Evolutionary conservation across 2,113 vertebrate species (phyloP), one percentile per base, ranked within the genome.

Genomic region (Erythrocebus patas): DNA sequence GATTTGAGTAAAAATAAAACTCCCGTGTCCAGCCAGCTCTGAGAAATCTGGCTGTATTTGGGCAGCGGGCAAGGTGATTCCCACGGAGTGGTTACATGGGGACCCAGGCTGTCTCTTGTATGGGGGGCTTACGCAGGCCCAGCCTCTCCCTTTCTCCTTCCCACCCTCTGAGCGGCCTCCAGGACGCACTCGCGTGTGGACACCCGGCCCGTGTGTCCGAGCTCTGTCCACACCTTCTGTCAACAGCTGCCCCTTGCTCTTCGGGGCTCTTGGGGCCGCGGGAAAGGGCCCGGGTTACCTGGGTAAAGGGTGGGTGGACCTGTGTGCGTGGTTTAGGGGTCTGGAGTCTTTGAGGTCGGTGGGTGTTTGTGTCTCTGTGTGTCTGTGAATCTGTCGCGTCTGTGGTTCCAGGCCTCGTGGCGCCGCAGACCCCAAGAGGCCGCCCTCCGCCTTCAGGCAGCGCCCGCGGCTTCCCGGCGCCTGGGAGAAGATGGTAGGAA

Each of bases 141-240:
- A 0, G 3, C 1, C 32, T 50, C 4, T 11, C 38, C 35, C 32
- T 2, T 18, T 38, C 22, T 20, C 25, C 48, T 40, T 61, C 40
- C n/a, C 14, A 55, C 32, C 14, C 38, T 23, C 22, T 3, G 7
- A 35, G 76, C 38, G 75, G 12, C 38, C 32, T 78, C 30, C 5
- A 13, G 79, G 80, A 73, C 20, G 11, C 48, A 48, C 48, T 25
- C 3, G 3, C 12, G 2, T 13, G 13, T n/a, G 80, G 50, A 55
- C 70, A 30, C 7, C 17, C 0, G 2, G 25, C 5, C 20, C 35
- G 5, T 1, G 3, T 7, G 55, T 50, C 38, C 59, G 75, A 48
- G 43, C 14, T 93, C 59, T 61, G 50, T 22, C 57, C 75, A n/a
- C 57, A 78, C 8, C 66, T 80, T 93, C 66, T 4, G 8, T 61